Evolutionary conservation across 2,113 vertebrate genomes (phyloP), one percentile per base, ranked within the genome.

Genomic region (Petroica traversi): DNA sequence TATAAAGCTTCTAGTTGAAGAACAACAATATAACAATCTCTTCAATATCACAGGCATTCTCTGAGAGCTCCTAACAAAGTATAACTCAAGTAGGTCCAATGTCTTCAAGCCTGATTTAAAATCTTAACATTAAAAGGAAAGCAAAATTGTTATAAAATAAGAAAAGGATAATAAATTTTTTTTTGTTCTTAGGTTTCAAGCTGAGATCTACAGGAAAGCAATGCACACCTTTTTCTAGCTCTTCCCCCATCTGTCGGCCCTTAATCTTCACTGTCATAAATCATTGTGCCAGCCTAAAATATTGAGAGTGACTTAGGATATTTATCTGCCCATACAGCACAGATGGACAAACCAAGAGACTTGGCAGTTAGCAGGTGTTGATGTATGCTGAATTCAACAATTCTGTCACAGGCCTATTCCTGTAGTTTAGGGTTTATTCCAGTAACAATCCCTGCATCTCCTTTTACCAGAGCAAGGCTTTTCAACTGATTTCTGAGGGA

Each of bases 201-300:
- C 16, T 77, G 34, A 51, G 3, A 11, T 41, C 12, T 46, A 33
- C 41, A 48, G 11, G 51, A 33, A 45, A 8, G 8, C 3, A 62
- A 64, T 19, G 6, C 5, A 31, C 8, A 29, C 8, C 5, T 83
- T 59, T 78, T 59, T 55, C 31, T 81, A 48, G 1, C 7, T 31
- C 4, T 34, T 4, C 4, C 9, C 5, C 3, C 8, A 5, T 24
- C 19, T 8, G 2, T 4, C 0, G 0, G 23, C 19, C 6, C 19
- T 63, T 63, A 55, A 24, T 68, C 15, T 64, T 72, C 29, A 5
- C 48, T 73, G 40, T 46, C 52, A n/a, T 82, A 79, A 55, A n/a
- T 85, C 20, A 51, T 45, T 66, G 29, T 66, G 19, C 25, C 41
- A 79, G 15, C n/a, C 49, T 86, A 48, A 92, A 92, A 64, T 76